These are phyloP conservation scores for Heliocidaris erythrogramma DNA, from an alignment of 35 echinoderm and acorn worm genomes.

Conservation along the genomic window DNA sequence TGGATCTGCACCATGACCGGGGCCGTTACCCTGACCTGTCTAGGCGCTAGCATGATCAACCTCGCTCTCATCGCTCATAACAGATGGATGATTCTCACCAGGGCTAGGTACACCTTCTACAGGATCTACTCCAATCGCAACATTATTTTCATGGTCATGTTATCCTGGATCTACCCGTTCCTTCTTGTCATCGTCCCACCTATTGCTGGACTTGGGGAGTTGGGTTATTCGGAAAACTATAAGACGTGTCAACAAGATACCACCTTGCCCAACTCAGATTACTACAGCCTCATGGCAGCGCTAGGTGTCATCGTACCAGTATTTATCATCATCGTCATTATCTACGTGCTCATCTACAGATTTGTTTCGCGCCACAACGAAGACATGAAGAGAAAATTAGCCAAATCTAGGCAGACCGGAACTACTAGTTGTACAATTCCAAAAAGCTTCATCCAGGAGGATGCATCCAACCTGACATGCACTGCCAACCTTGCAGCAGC, in stretches of 20 bases:
- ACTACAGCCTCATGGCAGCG: conserved; percentile 6
- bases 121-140: conserved; percentile 57
- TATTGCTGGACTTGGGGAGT: conserved; percentile 39
- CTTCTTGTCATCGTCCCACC: conserved; percentile 55
- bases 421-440: background rate
- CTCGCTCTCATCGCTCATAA: conserved; percentile 75
- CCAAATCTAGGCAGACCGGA: background rate
- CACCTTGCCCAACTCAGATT: background rate
- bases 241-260: conserved; percentile 66
- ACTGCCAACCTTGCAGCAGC: background rate
- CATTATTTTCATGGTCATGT: conserved; percentile 56
- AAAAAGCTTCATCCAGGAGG: background rate
- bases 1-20: conserved; percentile 60
- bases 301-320: background rate
- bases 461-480: background rate
- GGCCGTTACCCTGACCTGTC: conserved; percentile 55
- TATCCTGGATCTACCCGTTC: conserved; percentile 67
- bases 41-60: conserved; percentile 58
- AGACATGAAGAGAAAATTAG: background rate
- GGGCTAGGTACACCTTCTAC: conserved; percentile 41
- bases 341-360: background rate
- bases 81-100: conserved; percentile 60
- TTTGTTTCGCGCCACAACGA: background rate
- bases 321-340: background rate
- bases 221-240: conserved; percentile 73